These are phyloP conservation scores for Scomberomorus guttatus DNA, from an alignment of 2,797 vertebrate genomes.

Conservation along the genomic window DNA sequence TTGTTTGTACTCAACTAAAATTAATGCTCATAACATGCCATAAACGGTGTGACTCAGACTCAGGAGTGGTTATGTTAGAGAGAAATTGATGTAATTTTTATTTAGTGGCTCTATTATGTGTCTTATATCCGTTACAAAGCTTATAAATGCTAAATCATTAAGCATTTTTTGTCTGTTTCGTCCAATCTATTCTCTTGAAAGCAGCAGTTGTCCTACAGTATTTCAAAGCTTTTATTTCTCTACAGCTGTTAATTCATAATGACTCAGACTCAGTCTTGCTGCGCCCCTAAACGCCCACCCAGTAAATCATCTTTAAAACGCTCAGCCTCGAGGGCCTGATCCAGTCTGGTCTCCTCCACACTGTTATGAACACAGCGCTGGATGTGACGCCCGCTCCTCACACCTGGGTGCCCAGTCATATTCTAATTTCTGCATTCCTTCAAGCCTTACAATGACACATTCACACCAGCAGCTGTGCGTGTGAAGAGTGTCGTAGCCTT, in stretches of 20 bases:
- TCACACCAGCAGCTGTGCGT: slow-evolving; percentile 35
- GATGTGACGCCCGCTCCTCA: slow-evolving; percentile 26
- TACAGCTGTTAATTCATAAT: not conserved
- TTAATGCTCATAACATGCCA: slow-evolving; percentile 6
- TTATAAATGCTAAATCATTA: not conserved
- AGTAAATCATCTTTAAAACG: not conserved
- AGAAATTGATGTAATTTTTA: not conserved
- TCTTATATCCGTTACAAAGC: not conserved
- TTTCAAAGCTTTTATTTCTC: not conserved
- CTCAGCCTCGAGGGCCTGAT: not conserved
- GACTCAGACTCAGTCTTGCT: not conserved
- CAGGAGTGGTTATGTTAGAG: not conserved
- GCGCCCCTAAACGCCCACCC: not conserved
- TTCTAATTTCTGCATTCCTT: slow-evolving; percentile 36
- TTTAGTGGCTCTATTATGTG: not conserved
- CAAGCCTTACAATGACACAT: slow-evolving; percentile 13
- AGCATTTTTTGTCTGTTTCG: not conserved
- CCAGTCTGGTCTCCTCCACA: not conserved
- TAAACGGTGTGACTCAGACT: not conserved
- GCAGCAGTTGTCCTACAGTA: not conserved
- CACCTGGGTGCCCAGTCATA: slow-evolving; percentile 23
- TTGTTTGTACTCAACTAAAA: slow-evolving; percentile 35
- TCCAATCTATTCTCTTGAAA: not conserved
- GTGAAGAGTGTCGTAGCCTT: not conserved
- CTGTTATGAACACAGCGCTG: not conserved